Percentiles rank a stretch among this genome's conserved stretches.
Conservation (phyloP, 1,140 invertebrate species). For the Papilio glaucus region DNA sequence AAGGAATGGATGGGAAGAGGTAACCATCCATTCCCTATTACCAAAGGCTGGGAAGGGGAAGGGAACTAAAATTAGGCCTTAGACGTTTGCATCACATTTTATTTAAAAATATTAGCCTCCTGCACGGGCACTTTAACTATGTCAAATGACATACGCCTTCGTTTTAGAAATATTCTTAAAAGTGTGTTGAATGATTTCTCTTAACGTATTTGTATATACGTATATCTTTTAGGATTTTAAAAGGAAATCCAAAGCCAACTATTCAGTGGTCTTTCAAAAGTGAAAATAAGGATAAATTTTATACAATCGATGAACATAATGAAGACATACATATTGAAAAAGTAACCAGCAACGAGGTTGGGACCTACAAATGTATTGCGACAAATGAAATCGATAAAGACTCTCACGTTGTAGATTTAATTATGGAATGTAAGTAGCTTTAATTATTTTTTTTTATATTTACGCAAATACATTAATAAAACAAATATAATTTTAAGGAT, state of each 20-base stretch:
- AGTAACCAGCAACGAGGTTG: background rate
- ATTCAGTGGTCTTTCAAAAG: conserved; percentile 19
- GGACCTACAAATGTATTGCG: conserved; percentile 24
- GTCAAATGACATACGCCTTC: no score
- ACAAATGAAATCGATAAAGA: conserved; percentile 26
- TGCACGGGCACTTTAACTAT: no score
- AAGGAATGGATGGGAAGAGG: no score
- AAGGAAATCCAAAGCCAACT: conserved; percentile 18
- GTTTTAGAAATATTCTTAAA: no score
- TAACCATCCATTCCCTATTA: no score
- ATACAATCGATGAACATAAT: conserved; percentile 4
- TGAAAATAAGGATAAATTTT: conserved; percentile 4
- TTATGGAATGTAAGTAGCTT: conserved; percentile 25
- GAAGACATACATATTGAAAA: conserved; percentile 6
- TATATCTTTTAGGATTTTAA: conserved; percentile 17
- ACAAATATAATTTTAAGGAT: no score
- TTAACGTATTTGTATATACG: background rate
- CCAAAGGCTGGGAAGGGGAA: no score
- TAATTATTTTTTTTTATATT: background rate
- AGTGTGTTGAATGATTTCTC: background rate
- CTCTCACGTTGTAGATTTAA: conserved; percentile 23
- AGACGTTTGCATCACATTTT: no score
- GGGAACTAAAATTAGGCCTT: no score
- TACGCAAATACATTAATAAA: no score
- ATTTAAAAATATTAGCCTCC: no score